Evolutionary conservation across 2,888 invertebrate genomes (phyloP), one percentile per base, ranked within the genome.

Genomic region (Periphyllus acericola): DNA sequence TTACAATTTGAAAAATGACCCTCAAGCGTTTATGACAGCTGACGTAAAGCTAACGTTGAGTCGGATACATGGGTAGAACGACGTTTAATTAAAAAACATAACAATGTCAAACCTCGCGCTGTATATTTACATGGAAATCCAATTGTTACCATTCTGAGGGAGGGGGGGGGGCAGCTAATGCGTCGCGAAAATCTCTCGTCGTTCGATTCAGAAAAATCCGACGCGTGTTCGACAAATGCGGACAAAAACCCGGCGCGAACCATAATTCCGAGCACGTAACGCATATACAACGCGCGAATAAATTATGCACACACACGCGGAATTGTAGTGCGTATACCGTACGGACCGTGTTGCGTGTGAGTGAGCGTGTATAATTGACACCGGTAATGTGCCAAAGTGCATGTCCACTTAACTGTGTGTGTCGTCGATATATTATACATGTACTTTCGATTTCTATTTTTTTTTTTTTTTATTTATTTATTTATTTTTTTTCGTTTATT

Each of bases 51-150:
- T n/a, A n/a, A n/a, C n/a, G n/a, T n/a, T n/a, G n/a, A n/a, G n/a
- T n/a, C n/a, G n/a, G n/a, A n/a, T n/a, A n/a, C n/a, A n/a, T n/a
- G n/a, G n/a, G 29, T 9, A n/a, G 9, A 29, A n/a, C 17, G 60
- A 60, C n/a, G 36, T 60, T 80, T 80, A 80, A 80, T 80, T 80
- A 80, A 66, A 80, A 66, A 80, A 80, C 25, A 25, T 60, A 60
- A n/a, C n/a, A n/a, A n/a, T n/a, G n/a, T n/a, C 60, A 29, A 36
- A n/a, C 60, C 60, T 3, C n/a, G 68, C 1, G 46, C 46, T 11
- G 46, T 21, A 1, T 14, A 46, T 0, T 2, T 11, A 46, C 46
- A 60, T 25, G 25, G 29, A 68, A 68, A 68, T 68, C 68, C 68
- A 68, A 68, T 68, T 11, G 8, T 66, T 66, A 5, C 66, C 19